These are phyloP conservation scores for Drosophila quinaria DNA, from an alignment of 2,888 invertebrate species.

Conservation along the genomic window DNA sequence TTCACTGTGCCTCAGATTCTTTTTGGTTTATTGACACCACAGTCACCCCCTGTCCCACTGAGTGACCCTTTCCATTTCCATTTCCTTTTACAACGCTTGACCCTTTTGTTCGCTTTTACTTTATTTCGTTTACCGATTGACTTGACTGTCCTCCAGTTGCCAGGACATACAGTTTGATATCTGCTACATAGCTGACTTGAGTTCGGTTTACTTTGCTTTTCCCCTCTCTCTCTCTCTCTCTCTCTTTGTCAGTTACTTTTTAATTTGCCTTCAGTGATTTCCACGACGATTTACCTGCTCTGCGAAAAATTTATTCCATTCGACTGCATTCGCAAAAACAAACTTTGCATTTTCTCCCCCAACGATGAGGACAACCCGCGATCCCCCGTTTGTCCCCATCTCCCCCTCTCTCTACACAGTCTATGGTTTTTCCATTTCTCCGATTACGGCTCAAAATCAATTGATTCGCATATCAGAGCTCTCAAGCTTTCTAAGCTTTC, in stretches of 20 bases:
- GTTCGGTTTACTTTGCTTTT: conserved; percentile 19
- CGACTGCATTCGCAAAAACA: conserved; percentile 77
- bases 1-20: conserved; percentile 15
- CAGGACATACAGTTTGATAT: conserved; percentile 25
- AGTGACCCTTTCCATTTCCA: neutral
- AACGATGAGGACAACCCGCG: neutral
- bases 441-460: conserved; percentile 73
- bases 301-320: conserved; percentile 76
- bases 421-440: conserved; percentile 39
- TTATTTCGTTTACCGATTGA: conserved; percentile 72
- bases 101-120: conserved; percentile 71
- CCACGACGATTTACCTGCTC: conserved; percentile 79
- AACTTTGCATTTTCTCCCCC: conserved; percentile 55
- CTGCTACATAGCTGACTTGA: conserved; percentile 49
- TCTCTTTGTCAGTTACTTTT: conserved; percentile 51
- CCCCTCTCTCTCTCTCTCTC: conserved; percentile 18
- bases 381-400: neutral
- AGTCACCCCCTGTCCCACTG: neutral
- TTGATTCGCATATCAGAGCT: conserved; percentile 76
- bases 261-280: conserved; percentile 79
- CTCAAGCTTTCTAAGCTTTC: conserved; percentile 56
- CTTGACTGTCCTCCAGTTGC: conserved; percentile 48
- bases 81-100: conserved; percentile 58
- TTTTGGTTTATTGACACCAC: conserved; percentile 30
- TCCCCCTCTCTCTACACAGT: neutral